A percentile compares a stretch with the other conserved stretches of the same genome.
These are phyloP conservation scores for Sarcophaga carnaria DNA, from an alignment of 2,888 invertebrate species.

Conservation along the genomic window DNA sequence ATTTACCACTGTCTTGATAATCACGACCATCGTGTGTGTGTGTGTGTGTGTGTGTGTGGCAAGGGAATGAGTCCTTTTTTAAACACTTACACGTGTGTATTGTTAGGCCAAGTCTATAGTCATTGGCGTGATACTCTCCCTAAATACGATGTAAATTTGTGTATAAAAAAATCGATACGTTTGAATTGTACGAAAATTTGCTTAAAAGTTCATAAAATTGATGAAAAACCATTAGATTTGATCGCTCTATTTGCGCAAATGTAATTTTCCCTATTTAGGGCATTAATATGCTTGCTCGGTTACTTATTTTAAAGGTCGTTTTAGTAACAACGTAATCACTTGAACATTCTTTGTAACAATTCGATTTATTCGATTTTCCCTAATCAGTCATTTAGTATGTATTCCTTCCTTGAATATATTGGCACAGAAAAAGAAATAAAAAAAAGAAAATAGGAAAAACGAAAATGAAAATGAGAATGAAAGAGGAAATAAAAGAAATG, in stretches of 20 bases:
- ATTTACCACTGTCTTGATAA: slow-evolving; percentile 22
- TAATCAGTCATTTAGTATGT: slow-evolving; percentile 52
- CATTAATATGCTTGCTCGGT: slow-evolving; percentile 2
- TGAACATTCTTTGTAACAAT: not conserved
- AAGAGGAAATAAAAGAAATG: not conserved
- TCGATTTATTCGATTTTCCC: slow-evolving; percentile 5
- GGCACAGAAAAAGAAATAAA: not conserved
- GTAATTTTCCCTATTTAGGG: not conserved
- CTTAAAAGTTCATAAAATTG: slow-evolving; percentile 46
- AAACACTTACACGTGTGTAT: slow-evolving; percentile 51
- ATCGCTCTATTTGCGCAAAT: slow-evolving; percentile 22
- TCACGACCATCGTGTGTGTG: not conserved
- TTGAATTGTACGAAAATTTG: slow-evolving; percentile 10
- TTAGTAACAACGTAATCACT: not conserved
- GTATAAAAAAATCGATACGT: not conserved
- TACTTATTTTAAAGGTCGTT: not conserved
- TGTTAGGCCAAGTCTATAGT: not conserved
- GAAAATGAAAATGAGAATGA: not conserved
- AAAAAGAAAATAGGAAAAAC: not conserved
- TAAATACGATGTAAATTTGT: not conserved
- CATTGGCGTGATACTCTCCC: not conserved
- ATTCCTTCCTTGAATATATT: slow-evolving; percentile 22
- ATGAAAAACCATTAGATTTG: slow-evolving; percentile 42
- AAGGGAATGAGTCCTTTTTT: not conserved
- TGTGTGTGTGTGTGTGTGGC: too few species aligned